Percentiles rank a stretch among this genome's conserved stretches.
Conservation (phyloP, 2,888 invertebrate species). For the Meteorus colon region DNA sequence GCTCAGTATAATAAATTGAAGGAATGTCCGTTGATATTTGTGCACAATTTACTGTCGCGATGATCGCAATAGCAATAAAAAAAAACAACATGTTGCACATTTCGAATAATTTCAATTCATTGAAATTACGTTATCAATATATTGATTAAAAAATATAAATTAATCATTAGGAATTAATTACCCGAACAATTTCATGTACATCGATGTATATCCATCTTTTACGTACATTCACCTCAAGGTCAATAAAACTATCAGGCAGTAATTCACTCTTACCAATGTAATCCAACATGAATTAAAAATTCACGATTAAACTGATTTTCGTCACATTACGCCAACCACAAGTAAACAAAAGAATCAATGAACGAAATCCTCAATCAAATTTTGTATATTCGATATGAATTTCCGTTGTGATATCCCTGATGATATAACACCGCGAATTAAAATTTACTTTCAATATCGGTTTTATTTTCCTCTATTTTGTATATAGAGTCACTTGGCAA, state of each 20-base stretch:
- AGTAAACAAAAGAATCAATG: too few species aligned
- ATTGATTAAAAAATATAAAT: not conserved
- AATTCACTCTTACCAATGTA: not conserved
- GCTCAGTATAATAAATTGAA: conserved; percentile 70
- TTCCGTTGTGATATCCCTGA: too few species aligned
- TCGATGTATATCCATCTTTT: not conserved
- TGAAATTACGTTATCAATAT: not conserved
- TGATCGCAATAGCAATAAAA: conserved; percentile 26
- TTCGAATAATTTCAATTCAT: conserved; percentile 42
- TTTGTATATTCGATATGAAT: too few species aligned
- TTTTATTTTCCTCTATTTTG: not conserved
- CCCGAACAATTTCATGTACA: not conserved
- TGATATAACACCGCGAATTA: not conserved
- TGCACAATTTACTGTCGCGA: conserved; percentile 41
- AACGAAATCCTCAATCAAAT: too few species aligned
- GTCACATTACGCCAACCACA: too few species aligned
- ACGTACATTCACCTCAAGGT: conserved; percentile 12
- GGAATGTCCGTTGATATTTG: conserved; percentile 58
- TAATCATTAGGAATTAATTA: not conserved
- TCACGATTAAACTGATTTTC: not conserved
- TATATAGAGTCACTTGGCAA: not conserved
- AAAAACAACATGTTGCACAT: conserved; percentile 27
- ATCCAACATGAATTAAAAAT: not conserved
- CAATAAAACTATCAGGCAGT: conserved; percentile 1
- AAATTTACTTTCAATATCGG: not conserved